Percentiles rank a stretch among this genome's conserved stretches.
Evolutionary conservation across 2,888 invertebrate genomes (phyloP).

Genomic region (Hirtodrosophila trivittata): DNA sequence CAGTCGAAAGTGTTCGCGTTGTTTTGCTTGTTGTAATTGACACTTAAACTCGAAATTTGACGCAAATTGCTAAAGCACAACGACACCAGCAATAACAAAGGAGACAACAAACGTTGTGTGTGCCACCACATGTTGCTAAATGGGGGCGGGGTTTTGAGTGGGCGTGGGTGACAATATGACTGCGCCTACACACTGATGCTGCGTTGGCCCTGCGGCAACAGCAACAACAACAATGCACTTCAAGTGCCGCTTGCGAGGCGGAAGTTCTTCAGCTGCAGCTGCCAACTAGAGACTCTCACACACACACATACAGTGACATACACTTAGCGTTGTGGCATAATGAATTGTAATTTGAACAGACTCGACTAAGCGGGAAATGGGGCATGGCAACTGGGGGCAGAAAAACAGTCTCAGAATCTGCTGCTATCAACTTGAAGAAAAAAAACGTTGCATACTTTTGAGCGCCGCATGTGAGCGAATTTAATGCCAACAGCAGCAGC

Average conservation of each 20-base stretch:
- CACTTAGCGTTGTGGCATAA: conserved; percentile 59
- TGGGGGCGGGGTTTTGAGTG: not conserved
- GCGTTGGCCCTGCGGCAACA: conserved; percentile 21
- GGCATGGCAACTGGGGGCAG: not conserved
- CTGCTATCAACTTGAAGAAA: conserved; percentile 75
- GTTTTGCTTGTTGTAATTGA: conserved; percentile 69
- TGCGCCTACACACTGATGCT: conserved; percentile 12
- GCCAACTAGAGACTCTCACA: conserved; percentile 19
- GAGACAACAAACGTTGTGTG: conserved; percentile 22
- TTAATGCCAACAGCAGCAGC: conserved; percentile 42
- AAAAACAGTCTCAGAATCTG: conserved; percentile 44
- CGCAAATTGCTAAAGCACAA: conserved; percentile 68
- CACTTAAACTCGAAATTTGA: conserved; percentile 79
- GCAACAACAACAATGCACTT: conserved; percentile 55
- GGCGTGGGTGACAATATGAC: not conserved
- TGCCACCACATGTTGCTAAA: conserved; percentile 17
- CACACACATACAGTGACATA: conserved; percentile 12
- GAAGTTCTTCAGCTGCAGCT: conserved; percentile 52
- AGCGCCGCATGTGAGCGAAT: conserved; percentile 48
- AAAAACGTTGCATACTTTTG: conserved; percentile 73
- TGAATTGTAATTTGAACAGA: conserved; percentile 75
- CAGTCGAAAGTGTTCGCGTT: conserved; percentile 46
- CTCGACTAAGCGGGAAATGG: conserved; percentile 17
- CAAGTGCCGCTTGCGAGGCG: conserved; percentile 54
- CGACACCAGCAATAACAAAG: conserved; percentile 26